Evolutionary conservation across 64 coral and sea anemone species (phyloP).

Genomic region (Platygyra sinensis): DNA sequence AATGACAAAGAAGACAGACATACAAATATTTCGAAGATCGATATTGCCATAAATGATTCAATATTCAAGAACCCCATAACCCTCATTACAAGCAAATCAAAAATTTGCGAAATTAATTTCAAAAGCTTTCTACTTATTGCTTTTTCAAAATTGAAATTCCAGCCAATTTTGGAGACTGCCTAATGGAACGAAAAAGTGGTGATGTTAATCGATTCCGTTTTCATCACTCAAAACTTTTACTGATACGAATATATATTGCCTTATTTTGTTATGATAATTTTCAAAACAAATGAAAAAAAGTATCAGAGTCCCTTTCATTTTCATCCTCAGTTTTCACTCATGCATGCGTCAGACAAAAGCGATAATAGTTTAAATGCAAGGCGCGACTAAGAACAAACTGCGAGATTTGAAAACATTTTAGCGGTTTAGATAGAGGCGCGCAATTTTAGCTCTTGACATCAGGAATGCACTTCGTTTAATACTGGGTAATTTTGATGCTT

Average conservation of each 20-base stretch:
- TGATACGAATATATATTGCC: background rate
- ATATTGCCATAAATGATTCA: background rate
- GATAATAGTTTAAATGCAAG: background rate
- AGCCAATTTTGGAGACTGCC: background rate
- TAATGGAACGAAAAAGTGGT: background rate
- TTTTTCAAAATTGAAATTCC: background rate
- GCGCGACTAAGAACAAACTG: background rate
- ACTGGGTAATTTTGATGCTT: background rate
- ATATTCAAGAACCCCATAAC: background rate
- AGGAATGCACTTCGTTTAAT: background rate
- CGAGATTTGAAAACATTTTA: background rate
- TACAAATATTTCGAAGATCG: background rate
- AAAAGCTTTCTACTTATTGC: background rate
- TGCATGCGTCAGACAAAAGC: background rate
- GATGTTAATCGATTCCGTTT: background rate
- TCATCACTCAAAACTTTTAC: background rate
- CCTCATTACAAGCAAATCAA: too few species aligned
- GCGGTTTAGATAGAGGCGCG: background rate
- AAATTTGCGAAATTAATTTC: background rate
- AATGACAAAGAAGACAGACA: background rate
- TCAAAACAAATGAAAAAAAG: conserved; percentile 5
- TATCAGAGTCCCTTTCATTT: background rate
- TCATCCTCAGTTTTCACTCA: background rate
- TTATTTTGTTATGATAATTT: conserved; percentile 10
- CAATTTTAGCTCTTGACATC: background rate